These are phyloP conservation scores for Metaphire vulgaris DNA, from an alignment of 1,140 invertebrate species.

Conservation along the genomic window DNA sequence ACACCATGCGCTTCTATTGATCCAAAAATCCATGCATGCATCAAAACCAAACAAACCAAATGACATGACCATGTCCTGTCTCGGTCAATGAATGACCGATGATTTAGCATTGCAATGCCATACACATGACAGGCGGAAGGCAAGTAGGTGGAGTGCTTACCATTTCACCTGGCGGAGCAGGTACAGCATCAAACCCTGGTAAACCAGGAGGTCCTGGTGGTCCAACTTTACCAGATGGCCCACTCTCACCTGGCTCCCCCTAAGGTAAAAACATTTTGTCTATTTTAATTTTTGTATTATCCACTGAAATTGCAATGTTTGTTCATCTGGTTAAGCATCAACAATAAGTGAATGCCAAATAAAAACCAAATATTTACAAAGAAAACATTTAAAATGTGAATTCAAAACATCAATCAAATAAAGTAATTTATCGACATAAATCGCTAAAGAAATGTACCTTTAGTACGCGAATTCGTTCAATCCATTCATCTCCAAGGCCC, in stretches of 20 bases:
- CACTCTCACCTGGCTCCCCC: constrained; percentile 27
- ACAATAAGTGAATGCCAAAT: too few relatives aligned
- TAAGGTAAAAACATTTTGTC: constrained; percentile 3
- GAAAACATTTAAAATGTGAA: neutral
- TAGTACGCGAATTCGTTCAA: constrained; percentile 9
- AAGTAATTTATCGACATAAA: neutral
- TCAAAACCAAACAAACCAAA: neutral
- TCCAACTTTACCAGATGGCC: constrained; percentile 8
- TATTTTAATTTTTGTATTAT: neutral
- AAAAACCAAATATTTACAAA: neutral
- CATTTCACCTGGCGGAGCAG: constrained; percentile 19
- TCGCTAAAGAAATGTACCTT: constrained; percentile 9
- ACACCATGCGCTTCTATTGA: neutral
- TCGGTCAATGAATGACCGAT: neutral
- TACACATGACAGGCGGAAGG: neutral
- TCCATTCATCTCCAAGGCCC: constrained; percentile 23
- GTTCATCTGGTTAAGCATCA: neutral
- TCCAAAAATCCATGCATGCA: neutral
- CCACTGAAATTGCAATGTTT: neutral
- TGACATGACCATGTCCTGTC: neutral
- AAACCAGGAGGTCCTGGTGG: constrained; percentile 21
- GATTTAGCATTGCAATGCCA: neutral
- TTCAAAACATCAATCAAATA: neutral
- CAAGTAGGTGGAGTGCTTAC: neutral
- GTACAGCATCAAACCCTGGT: constrained; percentile 23